Base-by-base conservation (phyloP, 1,140 invertebrate species). In the Platyura marginata region DNA sequence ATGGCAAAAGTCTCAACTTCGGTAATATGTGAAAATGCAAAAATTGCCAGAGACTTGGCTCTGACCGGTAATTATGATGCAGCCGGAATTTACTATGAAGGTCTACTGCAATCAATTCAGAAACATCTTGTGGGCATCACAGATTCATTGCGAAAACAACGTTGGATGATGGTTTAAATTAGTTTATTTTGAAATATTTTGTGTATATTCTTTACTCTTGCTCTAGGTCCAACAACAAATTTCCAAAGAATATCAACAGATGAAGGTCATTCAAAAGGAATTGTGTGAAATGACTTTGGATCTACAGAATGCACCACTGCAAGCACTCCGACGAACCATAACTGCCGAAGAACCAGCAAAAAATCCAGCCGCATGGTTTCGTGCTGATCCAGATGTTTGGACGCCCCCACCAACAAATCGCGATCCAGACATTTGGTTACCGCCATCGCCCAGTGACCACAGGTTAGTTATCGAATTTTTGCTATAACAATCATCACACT, bases 41-140 rank as follows among this genome's bases (percentile, higher is more conserved):
- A 89, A 66, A 67, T 94, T 56, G 92, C 87, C 25, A 71, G 93
- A 51, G 91, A 97, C 67, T 89, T 87, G 79, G 87, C 89, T 43
- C 66, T 96, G 46, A 79, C 88, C 55, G 91, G 92, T 6, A 94
- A 95, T 62, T 98, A 98, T 60, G 92, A 96, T 54, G 87, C 85
- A 44, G 84, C 91, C 10, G 70, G 79, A 51, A 87, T 96, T 38
- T 96, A 95, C 65, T 98, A 95, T 61, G 85, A 95, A 65, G 87
- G 90, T 39, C 84, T 90, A 3, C 83, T 89, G 53, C 77, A 56
- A 13, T 38, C 36, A 18, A 51, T 61, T 46, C 42, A 61, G 49
- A 47, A 75, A 50, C 70, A 93, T 21, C 70, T 95, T 35, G 68
- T 75, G 15, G 80, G 77, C 32, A 86, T 91, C 37, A 79, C 72